Base-by-base conservation (phyloP, 1,140 invertebrate species). In the Trichogramma pretiosum region DNA sequence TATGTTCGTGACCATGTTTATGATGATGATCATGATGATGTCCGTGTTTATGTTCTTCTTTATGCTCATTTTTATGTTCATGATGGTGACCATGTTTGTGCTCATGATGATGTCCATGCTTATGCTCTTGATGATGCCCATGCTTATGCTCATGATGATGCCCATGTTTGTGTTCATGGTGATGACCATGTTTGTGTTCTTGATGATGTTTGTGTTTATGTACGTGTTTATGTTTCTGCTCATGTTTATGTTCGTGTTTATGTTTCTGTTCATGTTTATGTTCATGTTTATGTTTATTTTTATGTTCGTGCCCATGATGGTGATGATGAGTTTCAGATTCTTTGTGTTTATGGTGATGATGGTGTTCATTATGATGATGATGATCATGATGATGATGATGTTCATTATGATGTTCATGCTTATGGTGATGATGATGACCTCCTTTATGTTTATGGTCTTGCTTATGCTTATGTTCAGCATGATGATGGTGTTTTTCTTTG, bases 361-460 rank as follows among this genome's bases (percentile, higher is more conserved):
- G 48, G 14, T 50, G 48, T 34, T 50, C 48, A 18, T 45, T 50
- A 5, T 50, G 42, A 41, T 50, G 48, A 9, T 50, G 48, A 17
- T 50, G 48, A 19, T 50, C 48, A 9, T 50, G 48, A 40, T 50
- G 48, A 33, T 50, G 48, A 32, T 46, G 48, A 41, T 46, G 41
- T 22, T 44, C 41, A 13, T 44, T 44, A 11, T 44, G 41, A 44
- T 44, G 41, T 3, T 33, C 11, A n/a, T 44, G 41, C 19, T 44
- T 44, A 10, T 42, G 49, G 10, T 45, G 49, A 46, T 51, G 49
- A 39, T 46, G 37, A 24, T 51, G 43, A 4, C 42, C 49, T 26
- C 36, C 49, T 36, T 51, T 51, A 7, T 46, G 24, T 17, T 46
- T 42, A 21, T 51, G 43, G 22, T 51, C 43, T 18, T 50, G 42